Base-by-base conservation (phyloP, 2,797 vertebrate species). In the Helicolenus hilgendorfi region DNA sequence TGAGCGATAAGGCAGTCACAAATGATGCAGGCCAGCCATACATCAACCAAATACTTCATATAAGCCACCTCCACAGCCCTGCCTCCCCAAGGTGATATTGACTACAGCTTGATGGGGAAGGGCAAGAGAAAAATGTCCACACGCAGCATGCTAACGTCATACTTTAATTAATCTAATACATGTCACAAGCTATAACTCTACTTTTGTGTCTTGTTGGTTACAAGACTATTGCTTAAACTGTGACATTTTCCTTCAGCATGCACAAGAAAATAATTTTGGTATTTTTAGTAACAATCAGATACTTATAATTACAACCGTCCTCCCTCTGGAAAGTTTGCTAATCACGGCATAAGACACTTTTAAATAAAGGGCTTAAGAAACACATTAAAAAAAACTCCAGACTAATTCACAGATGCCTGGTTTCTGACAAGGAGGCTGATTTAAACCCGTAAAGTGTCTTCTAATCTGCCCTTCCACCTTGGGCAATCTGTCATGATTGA, bases 401-500 rank as follows among this genome's bases (percentile, higher is more conserved):
- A 90, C 89, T 93, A 94, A 94, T 93, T 92, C 85, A 87, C 81
- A 89, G 78, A 87, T 83, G 81, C 77, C 79, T 90, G 79, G 49
- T 88, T 83, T 85, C 84, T 92, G 91, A 93, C 93, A 92, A 83
- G 91, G 91, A 84, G 86, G 86, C 93, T 89, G 94, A 93, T 92
- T 94, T 88, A 92, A 94, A 93, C 93, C 79, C 78, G 55, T 79
- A 81, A 92, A 95, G 92, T 92, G 95, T 90, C 92, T 93, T 59
- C 92, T 96, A 96, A 96, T 96, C 96, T 96, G 93, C 89, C 91
- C 94, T 92, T 90, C 86, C 93, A 91, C 93, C 92, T 89, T 71
- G 79, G 85, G 89, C 92, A 95, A 94, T 96, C 94, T 91, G 89
- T 91, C 91, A 85, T 96, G 94, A 96, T 93, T 96, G 96, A 95